phyloP scores from a whole-genome alignment of 2,113 vertebrate genomes.

The Catagonus wagneri region DNA sequence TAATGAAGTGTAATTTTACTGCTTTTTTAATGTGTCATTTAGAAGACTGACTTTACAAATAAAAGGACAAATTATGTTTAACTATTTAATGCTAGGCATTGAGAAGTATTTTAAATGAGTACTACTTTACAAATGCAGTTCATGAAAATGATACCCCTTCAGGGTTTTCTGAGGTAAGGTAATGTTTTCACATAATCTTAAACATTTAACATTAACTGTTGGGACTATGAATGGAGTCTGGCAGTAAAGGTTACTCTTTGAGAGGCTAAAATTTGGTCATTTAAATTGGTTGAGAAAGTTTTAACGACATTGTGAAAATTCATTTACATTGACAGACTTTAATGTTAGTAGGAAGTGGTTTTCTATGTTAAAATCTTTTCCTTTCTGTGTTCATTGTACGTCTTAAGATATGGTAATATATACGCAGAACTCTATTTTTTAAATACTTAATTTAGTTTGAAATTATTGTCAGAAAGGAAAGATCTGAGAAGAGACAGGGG shows the following conservation, averaged over 20 bases:
- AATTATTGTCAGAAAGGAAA: conserved; percentile 65
- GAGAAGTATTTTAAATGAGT: conserved; percentile 49
- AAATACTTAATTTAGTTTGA: conserved; percentile 72
- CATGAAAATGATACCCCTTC: neutral
- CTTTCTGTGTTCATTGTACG: conserved; percentile 62
- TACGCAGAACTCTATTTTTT: conserved; percentile 57
- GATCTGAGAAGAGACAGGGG: conserved; percentile 54
- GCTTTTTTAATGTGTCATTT: conserved; percentile 31
- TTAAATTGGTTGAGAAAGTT: conserved; percentile 65
- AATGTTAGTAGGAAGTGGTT: conserved; percentile 65
- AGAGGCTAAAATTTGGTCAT: conserved; percentile 55
- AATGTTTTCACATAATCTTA: conserved; percentile 53
- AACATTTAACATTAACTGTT: conserved; percentile 39
- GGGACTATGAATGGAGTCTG: conserved; percentile 12
- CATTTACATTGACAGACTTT: conserved; percentile 67
- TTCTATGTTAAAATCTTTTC: conserved; percentile 74
- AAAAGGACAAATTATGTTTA: conserved; percentile 40
- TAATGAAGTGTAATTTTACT: conserved; percentile 42
- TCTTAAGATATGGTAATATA: conserved; percentile 73
- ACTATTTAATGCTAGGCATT: conserved; percentile 37
- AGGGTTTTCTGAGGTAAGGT: conserved; percentile 53
- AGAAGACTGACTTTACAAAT: conserved; percentile 44
- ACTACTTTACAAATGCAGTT: conserved; percentile 38
- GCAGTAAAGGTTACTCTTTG: conserved; percentile 54
- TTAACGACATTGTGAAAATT: conserved; percentile 60